Evolutionary conservation across 2,888 invertebrate species (phyloP).

Genomic region (Gerosis bhagava): DNA sequence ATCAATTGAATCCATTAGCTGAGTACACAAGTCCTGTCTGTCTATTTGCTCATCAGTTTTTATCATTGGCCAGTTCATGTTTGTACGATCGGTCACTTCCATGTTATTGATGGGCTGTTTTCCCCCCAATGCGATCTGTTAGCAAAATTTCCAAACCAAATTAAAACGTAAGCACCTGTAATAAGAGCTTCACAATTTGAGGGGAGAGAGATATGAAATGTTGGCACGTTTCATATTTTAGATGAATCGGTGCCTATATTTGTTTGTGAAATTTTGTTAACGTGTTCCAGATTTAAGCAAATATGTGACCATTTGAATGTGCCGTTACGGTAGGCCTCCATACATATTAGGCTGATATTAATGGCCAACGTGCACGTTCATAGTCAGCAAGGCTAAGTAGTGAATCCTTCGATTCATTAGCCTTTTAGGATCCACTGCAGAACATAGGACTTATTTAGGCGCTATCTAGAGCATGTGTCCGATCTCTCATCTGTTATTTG

Average conservation of each 20-base stretch:
- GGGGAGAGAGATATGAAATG: not conserved
- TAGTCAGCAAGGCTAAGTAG: no score
- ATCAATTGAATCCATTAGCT: constrained; percentile 82
- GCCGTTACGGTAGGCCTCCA: no score
- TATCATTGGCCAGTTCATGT: constrained; percentile 78
- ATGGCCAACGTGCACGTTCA: no score
- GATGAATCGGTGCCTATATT: constrained; percentile 26
- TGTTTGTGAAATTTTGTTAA: constrained; percentile 40
- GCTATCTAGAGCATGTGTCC: no score
- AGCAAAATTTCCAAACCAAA: constrained; percentile 21
- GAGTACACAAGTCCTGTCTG: constrained; percentile 76
- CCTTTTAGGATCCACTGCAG: no score
- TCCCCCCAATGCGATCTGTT: constrained; percentile 49
- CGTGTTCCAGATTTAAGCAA: constrained; percentile 26
- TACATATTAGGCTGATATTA: no score
- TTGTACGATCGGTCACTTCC: constrained; percentile 78
- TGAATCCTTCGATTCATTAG: no score
- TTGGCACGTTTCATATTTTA: constrained; percentile 5
- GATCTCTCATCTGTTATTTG: no score
- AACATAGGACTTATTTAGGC: no score
- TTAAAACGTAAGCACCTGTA: constrained; percentile 21
- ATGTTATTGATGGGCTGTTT: constrained; percentile 74
- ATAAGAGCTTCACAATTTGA: constrained; percentile 20
- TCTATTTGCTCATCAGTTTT: constrained; percentile 82
- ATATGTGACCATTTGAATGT: not conserved